Evolutionary conservation across 2,797 vertebrate species (phyloP).

Genomic region (Acropternis orthonyx): DNA sequence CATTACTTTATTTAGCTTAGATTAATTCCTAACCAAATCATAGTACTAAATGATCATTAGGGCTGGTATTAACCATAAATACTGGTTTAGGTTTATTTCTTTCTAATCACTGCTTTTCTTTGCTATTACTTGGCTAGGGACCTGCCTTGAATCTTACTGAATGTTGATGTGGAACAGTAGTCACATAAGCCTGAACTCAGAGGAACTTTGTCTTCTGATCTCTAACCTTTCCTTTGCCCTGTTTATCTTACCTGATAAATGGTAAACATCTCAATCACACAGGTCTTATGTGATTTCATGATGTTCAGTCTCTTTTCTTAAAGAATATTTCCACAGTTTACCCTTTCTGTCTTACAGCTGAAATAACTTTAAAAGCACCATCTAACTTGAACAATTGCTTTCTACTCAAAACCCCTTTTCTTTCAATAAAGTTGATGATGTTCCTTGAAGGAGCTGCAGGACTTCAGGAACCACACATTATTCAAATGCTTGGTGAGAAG

Average conservation of each 20-base stretch:
- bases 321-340: background rate
- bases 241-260: slow-evolving; percentile 4
- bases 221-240: background rate
- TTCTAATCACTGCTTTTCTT: background rate
- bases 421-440: background rate
- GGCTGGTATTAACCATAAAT: background rate
- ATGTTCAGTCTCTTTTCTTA: background rate
- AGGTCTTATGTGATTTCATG: background rate
- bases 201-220: background rate
- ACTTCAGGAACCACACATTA: background rate
- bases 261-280: background rate
- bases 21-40: background rate
- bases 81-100: background rate
- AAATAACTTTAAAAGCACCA: slow-evolving; percentile 16
- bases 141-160: background rate
- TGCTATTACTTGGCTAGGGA: background rate
- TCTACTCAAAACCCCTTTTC: background rate
- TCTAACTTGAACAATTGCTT: background rate
- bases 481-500: slow-evolving; percentile 1
- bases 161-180: background rate
- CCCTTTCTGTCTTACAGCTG: background rate
- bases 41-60: background rate
- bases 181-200: background rate
- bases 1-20: background rate
- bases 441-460: background rate